Base-by-base conservation (phyloP, 2,888 invertebrate genomes). In the Ophion obscuratus region DNA sequence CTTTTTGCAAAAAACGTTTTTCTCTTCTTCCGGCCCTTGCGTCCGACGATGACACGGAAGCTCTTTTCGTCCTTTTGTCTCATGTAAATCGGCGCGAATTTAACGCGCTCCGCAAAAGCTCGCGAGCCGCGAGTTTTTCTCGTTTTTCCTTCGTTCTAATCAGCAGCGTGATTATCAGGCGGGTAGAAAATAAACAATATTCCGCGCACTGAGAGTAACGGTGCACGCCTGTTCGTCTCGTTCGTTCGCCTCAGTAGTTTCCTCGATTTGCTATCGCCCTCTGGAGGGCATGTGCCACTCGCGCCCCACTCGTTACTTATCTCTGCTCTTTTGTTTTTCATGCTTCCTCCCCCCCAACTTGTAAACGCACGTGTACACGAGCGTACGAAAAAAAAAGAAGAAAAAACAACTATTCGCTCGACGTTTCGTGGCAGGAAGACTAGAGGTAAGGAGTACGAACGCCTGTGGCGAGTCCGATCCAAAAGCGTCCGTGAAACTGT, bases 191-290 rank as follows among this genome's bases (percentile, higher is more conserved):
- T 20, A 40, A 68, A 74, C 31, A 44, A 31, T 53, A 70, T 47
- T 67, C 53, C 59, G 36, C 44, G 61, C 70, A 59, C 59, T n/a
- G 53, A 67, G 36, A 67, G 57, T 40, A 40, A 68, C 67, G 68
- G 68, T 78, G 59, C 59, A 70, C 61, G 70, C 68, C 70, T 61
- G 70, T 67, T 20, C 66, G 44, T 53, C 20, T 62, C 62, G 44
- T 76, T 31, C 47, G 44, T 27, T 66, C 64, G 61, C 20, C 61
- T 61, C 17, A 17, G 17, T 14, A 2, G 17, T 53, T 59, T 59
- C 31, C 73, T 59, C n/a, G 73, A 73, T 73, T 73, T 53, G 66
- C 76, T 66, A 67, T 76, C 75, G 75, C 75, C 75, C 75, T 76
- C 75, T 76, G 53, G 74, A 31, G 44, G 74, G 74, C 75, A 76